phyloP scores from a whole-genome alignment of 2,888 invertebrate genomes.

The Patella depressa region DNA sequence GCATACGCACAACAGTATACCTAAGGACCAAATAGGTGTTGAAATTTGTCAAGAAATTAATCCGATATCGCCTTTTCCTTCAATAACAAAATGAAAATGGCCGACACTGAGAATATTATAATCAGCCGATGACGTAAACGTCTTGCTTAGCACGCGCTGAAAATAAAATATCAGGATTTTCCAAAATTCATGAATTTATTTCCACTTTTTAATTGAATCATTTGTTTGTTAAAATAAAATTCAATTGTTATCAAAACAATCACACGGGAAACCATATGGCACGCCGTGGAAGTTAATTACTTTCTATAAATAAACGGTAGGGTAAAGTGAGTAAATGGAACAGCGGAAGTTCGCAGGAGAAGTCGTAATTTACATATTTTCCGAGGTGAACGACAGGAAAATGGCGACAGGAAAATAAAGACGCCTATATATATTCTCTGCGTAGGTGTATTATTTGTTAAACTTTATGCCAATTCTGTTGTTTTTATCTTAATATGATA shows the following conservation, averaged over 20 bases:
- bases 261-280: too few species aligned
- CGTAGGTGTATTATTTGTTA: too few species aligned
- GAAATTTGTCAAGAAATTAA: slow-evolving; percentile 16
- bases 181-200: neutral
- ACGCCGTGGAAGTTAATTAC: too few species aligned
- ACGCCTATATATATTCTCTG: too few species aligned
- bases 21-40: neutral
- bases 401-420: too few species aligned
- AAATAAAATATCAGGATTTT: neutral
- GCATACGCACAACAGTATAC: neutral
- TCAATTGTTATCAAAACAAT: too few species aligned
- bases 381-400: too few species aligned
- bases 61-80: slow-evolving; percentile 13
- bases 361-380: too few species aligned
- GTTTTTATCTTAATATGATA: too few species aligned
- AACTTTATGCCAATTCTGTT: too few species aligned
- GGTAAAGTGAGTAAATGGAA: neutral
- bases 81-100: slow-evolving; percentile 45
- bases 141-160: slow-evolving; percentile 1
- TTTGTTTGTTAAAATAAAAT: too few species aligned
- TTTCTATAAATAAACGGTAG: neutral
- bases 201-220: too few species aligned
- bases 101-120: slow-evolving; percentile 52
- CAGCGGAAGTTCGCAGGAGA: neutral
- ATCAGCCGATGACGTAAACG: slow-evolving; percentile 51